Evolutionary conservation across 1,140 invertebrate genomes (phyloP).

Genomic region (Aporrectodea caliginosa): DNA sequence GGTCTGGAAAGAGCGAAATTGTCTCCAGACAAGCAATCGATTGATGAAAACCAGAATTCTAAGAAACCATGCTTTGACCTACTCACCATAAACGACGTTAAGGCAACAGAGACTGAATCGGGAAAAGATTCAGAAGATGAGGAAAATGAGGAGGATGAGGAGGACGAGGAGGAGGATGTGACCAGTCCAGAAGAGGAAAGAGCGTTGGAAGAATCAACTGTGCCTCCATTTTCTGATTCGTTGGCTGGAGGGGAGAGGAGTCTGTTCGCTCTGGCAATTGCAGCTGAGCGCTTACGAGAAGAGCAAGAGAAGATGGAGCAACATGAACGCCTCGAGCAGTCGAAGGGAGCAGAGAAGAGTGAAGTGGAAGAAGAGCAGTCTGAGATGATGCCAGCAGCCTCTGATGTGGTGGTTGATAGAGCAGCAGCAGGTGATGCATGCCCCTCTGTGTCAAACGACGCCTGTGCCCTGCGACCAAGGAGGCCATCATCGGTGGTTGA

Average conservation of each 20-base stretch:
- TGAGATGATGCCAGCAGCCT: too few species aligned
- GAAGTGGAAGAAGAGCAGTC: neutral
- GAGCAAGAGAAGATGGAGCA: conserved; percentile 2
- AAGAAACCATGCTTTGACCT: too few species aligned
- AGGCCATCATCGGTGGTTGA: neutral
- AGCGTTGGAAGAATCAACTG: too few species aligned
- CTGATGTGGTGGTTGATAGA: neutral
- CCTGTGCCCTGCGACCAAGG: neutral
- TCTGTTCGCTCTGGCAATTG: neutral
- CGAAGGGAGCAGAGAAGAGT: neutral
- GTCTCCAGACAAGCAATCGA: too few species aligned
- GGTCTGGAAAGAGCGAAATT: too few species aligned
- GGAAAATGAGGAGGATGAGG: neutral
- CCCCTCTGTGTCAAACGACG: neutral
- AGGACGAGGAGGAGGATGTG: neutral
- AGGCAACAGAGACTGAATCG: too few species aligned
- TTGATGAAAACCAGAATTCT: too few species aligned
- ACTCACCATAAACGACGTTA: too few species aligned
- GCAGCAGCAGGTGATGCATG: neutral
- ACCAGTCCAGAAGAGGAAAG: too few species aligned
- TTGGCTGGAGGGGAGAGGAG: neutral
- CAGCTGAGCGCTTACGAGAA: conserved; percentile 5
- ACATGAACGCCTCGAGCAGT: too few species aligned
- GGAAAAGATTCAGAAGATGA: neutral
- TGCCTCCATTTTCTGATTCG: too few species aligned